phyloP scores from a whole-genome alignment of 2,797 vertebrate genomes.

The Eutrigla gurnardus region DNA sequence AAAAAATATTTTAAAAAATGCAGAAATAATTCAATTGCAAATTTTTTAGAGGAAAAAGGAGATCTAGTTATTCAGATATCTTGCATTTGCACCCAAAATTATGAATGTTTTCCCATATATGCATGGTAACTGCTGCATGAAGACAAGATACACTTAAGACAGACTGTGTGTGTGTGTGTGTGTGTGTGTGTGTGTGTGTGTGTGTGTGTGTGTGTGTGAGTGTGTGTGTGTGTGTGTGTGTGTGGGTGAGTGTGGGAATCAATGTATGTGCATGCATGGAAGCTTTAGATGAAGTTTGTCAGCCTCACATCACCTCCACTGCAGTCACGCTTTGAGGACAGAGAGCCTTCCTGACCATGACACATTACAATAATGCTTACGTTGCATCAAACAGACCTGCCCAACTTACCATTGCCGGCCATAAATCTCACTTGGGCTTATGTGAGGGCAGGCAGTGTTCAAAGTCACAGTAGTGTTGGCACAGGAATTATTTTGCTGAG shows the following conservation, averaged over 20 bases:
- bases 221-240: background rate
- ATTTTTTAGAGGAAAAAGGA: no score
- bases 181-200: background rate
- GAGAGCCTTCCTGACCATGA: constrained; percentile 65
- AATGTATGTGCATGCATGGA: constrained; percentile 9
- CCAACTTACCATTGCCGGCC: constrained; percentile 59
- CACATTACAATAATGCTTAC: constrained; percentile 76
- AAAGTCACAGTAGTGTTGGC: constrained; percentile 62
- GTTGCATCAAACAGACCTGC: constrained; percentile 71
- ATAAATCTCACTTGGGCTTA: constrained; percentile 58
- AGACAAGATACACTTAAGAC: background rate
- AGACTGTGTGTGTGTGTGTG: background rate
- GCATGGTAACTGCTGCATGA: background rate
- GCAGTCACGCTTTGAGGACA: constrained; percentile 62
- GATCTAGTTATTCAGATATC: background rate
- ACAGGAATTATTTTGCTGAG: constrained; percentile 49
- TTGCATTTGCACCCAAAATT: background rate
- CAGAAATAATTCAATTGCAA: no score
- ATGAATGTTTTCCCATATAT: background rate
- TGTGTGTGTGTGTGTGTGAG: background rate
- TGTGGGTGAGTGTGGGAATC: background rate
- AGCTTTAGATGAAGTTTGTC: constrained; percentile 42
- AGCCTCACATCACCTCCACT: constrained; percentile 57
- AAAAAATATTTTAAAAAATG: background rate
- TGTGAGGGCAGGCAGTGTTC: constrained; percentile 51